Evolutionary conservation across 2,113 vertebrate species (phyloP).

Genomic region (Rhipidura dahli): DNA sequence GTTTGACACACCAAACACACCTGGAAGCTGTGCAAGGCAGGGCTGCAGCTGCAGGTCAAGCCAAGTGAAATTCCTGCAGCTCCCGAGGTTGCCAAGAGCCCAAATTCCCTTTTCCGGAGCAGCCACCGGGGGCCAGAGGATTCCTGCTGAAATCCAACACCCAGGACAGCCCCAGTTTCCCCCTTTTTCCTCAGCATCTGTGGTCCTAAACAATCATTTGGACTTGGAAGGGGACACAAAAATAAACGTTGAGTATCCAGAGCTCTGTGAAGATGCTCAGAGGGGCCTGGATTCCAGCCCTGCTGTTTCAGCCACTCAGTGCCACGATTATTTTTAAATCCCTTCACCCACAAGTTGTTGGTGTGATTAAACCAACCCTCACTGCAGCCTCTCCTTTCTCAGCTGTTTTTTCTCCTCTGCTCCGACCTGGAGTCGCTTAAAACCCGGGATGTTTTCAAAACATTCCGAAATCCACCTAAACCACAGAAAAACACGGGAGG

Average conservation of each 20-base stretch:
- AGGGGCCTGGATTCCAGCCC: background rate
- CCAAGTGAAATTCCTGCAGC: background rate
- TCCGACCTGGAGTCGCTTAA: background rate
- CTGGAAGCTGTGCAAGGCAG: fast-evolving
- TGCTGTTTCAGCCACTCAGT: background rate
- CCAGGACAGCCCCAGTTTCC: background rate
- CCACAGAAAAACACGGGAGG: background rate
- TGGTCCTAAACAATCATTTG: background rate
- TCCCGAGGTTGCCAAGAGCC: background rate
- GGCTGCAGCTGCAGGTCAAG: background rate
- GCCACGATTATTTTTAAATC: background rate
- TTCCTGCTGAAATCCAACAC: background rate
- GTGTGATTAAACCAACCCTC: background rate
- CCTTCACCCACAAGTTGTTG: background rate
- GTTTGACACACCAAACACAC: fast-evolving
- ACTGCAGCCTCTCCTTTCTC: background rate
- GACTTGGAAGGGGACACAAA: background rate
- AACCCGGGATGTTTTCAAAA: background rate
- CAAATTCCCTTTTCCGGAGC: background rate
- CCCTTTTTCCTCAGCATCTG: background rate
- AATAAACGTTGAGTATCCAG: background rate
- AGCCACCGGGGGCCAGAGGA: background rate
- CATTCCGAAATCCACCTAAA: background rate
- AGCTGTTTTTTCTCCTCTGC: background rate
- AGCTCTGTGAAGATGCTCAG: background rate